Conservation (phyloP, 2,113 vertebrate species). For the Coregonus clupeaformis region DNA sequence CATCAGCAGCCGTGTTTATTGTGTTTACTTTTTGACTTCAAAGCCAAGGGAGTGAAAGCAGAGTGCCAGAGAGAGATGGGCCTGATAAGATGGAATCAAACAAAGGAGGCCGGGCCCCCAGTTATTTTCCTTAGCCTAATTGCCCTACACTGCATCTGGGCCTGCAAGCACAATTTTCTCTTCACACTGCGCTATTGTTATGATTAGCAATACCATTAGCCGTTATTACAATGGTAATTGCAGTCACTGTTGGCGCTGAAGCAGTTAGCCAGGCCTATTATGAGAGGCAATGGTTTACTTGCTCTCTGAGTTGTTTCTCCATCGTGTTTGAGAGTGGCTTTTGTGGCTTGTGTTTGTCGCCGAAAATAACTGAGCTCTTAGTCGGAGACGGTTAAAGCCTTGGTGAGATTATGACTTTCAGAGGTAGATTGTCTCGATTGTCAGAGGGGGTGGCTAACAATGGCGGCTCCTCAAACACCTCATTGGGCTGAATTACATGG, state of each 20-base stretch:
- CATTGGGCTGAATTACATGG: slow-evolving; percentile 40
- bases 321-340: background rate
- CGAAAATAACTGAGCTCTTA: slow-evolving; percentile 25
- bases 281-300: background rate
- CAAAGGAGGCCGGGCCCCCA: background rate
- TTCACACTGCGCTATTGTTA: slow-evolving; percentile 33
- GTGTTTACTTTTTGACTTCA: background rate
- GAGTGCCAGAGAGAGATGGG: too few species aligned
- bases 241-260: slow-evolving; percentile 58
- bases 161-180: slow-evolving; percentile 26
- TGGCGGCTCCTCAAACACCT: slow-evolving; percentile 30
- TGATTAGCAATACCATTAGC: slow-evolving; percentile 58
- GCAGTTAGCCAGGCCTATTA: slow-evolving; percentile 19
- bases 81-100: background rate
- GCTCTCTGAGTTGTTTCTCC: background rate
- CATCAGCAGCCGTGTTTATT: background rate
- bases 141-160: slow-evolving; percentile 18
- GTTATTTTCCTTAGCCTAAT: slow-evolving; percentile 47
- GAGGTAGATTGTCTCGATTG: slow-evolving; percentile 40
- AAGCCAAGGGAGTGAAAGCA: too few species aligned
- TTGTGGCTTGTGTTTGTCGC: background rate
- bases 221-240: slow-evolving; percentile 62
- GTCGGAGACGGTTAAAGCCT: slow-evolving; percentile 41
- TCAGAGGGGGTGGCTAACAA: slow-evolving; percentile 35
- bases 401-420: slow-evolving; percentile 42